Conservation (phyloP, 2,888 invertebrate genomes). For the Tetropium fuscum region DNA sequence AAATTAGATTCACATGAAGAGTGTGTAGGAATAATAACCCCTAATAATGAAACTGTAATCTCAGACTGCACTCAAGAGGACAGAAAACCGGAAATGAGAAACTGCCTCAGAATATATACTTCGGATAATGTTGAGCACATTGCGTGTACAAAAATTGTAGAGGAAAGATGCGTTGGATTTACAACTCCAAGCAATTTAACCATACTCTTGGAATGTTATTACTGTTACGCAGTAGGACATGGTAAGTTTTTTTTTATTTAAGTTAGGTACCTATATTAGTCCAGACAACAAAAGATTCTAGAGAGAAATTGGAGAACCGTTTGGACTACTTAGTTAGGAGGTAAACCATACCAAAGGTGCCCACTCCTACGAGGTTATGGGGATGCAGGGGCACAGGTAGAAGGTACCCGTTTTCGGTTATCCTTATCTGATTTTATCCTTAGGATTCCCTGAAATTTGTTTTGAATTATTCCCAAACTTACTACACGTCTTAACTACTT, state of each 20-base stretch:
- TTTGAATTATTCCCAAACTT: too few relatives aligned
- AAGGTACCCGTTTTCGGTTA: too few relatives aligned
- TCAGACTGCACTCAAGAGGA: background rate
- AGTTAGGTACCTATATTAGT: too few relatives aligned
- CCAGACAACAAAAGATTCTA: too few relatives aligned
- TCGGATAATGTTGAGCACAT: background rate
- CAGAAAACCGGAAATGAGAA: background rate
- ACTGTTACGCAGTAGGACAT: background rate
- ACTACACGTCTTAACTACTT: too few relatives aligned
- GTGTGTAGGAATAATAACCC: background rate
- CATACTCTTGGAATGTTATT: background rate
- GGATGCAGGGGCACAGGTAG: too few relatives aligned
- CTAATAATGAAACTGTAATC: conserved; percentile 1
- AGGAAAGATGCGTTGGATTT: conserved; percentile 8
- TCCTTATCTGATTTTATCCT: too few relatives aligned
- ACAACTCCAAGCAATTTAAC: conserved; percentile 4
- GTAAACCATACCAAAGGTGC: too few relatives aligned
- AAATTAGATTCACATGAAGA: background rate
- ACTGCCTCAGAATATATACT: background rate
- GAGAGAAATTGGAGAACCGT: too few relatives aligned
- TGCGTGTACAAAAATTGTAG: background rate
- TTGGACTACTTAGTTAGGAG: too few relatives aligned
- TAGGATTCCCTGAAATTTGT: too few relatives aligned
- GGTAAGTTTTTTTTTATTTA: background rate
- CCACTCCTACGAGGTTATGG: too few relatives aligned